Percentiles rank a stretch among this genome's conserved stretches.
phyloP scores from a whole-genome alignment of 2,888 invertebrate species.

The Pristionchus mayeri region DNA sequence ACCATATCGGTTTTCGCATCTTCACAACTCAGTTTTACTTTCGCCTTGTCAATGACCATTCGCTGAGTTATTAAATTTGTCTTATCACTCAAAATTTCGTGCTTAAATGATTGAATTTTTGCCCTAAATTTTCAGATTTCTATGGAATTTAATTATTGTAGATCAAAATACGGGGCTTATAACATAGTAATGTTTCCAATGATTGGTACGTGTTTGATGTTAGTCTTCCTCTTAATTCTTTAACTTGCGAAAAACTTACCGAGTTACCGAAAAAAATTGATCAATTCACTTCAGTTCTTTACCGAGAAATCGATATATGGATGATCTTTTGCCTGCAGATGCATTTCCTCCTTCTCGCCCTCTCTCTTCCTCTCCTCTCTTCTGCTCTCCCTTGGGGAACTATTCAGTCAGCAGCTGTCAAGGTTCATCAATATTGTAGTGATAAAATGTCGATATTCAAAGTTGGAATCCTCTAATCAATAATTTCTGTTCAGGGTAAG shows the following conservation, averaged over 20 bases:
- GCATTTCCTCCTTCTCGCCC: not conserved
- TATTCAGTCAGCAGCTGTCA: constrained; percentile 45
- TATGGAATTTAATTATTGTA: too few species aligned
- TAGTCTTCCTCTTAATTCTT: not conserved
- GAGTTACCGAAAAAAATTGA: too few species aligned
- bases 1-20: not conserved
- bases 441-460: too few species aligned
- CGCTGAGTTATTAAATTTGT: too few species aligned
- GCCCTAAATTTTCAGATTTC: not conserved
- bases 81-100: too few species aligned
- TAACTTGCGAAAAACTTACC: not conserved
- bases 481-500: constrained; percentile 56
- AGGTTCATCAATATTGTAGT: not conserved
- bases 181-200: not conserved
- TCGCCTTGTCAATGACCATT: not conserved
- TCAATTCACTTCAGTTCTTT: too few species aligned
- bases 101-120: not conserved
- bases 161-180: too few species aligned
- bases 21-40: too few species aligned
- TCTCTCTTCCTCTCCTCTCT: not conserved
- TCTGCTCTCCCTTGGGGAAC: constrained; percentile 26
- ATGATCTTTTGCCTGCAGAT: constrained; percentile 9
- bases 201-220: not conserved
- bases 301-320: too few species aligned
- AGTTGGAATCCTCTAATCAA: too few species aligned